These are phyloP conservation scores for Suricata suricatta DNA, from an alignment of 2,113 vertebrate genomes.

Conservation along the genomic window DNA sequence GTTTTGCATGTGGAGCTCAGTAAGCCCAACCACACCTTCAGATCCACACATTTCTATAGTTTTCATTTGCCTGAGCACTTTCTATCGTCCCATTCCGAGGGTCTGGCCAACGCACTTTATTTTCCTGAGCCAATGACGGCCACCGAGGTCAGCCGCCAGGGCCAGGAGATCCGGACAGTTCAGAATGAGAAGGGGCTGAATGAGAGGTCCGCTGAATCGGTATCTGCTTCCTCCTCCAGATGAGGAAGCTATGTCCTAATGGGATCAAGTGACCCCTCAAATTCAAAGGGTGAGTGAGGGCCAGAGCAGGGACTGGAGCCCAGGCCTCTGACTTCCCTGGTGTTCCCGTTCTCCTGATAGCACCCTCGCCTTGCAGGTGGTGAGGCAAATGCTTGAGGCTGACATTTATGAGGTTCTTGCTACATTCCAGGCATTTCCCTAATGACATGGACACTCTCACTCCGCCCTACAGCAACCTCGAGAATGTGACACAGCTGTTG, in stretches of 20 bases:
- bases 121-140: not conserved
- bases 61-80: not conserved
- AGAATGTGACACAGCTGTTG: not conserved
- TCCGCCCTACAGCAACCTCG: not conserved
- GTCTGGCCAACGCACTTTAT: not conserved
- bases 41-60: not conserved
- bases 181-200: not conserved
- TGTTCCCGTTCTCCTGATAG: not conserved
- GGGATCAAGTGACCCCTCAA: not conserved
- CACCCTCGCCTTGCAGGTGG: fast-evolving
- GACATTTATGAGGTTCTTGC: not conserved
- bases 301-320: not conserved
- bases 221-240: not conserved
- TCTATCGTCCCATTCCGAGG: not conserved
- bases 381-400: not conserved
- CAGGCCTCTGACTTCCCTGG: not conserved
- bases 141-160: not conserved
- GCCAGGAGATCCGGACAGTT: not conserved
- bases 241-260: not conserved
- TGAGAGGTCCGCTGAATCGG: not conserved
- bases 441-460: not conserved
- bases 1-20: not conserved
- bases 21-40: not conserved
- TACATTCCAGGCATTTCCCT: not conserved
- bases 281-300: not conserved